Conservation (phyloP, 2,797 vertebrate genomes). For the Gobionotothen gibberifrons region DNA sequence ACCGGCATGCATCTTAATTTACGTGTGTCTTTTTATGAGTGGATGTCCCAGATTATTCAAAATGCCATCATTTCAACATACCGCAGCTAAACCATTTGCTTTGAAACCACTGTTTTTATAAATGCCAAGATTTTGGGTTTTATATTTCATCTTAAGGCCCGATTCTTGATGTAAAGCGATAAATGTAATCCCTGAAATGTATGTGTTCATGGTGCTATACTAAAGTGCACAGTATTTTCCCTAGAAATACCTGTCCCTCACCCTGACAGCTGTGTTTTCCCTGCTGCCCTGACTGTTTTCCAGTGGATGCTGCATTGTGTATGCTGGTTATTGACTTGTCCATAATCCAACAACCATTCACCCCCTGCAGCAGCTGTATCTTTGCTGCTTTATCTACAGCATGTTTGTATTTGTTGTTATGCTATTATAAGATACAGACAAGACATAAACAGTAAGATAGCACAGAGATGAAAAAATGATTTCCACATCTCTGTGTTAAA, state of each 20-base stretch:
- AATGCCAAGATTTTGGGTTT: conserved; percentile 24
- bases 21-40: conserved; percentile 9
- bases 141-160: conserved; percentile 18
- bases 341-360: conserved; percentile 43
- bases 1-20: conserved; percentile 3
- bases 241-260: conserved; percentile 38
- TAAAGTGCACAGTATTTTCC: conserved; percentile 22
- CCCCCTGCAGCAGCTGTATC: conserved; percentile 14
- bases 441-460: conserved; percentile 23
- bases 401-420: conserved; percentile 36
- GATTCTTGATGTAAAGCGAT: conserved; percentile 43
- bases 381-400: conserved; percentile 38
- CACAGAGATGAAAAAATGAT: background rate
- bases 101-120: conserved; percentile 23
- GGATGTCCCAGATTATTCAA: conserved; percentile 3
- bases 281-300: conserved; percentile 14
- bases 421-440: conserved; percentile 10
- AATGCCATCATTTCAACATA: background rate
- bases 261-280: conserved; percentile 32
- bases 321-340: conserved; percentile 54
- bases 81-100: conserved; percentile 3
- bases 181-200: conserved; percentile 29
- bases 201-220: conserved; percentile 30
- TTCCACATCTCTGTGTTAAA: conserved; percentile 20
- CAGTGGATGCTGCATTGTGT: conserved; percentile 41